phyloP scores from a whole-genome alignment of 2,797 vertebrate genomes.

The Chiloscyllium punctatum region DNA sequence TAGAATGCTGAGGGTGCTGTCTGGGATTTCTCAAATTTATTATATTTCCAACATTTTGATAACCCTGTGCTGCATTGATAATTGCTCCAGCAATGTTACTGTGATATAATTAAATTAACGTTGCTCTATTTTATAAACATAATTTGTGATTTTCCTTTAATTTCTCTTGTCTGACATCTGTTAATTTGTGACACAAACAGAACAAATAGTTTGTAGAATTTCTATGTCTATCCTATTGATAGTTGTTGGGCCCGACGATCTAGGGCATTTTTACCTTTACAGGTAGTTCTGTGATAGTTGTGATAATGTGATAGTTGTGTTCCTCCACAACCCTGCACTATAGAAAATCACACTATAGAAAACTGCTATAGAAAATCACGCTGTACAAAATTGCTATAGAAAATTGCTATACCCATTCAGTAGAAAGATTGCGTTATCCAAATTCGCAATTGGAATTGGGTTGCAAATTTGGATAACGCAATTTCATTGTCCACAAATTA shows the following conservation, averaged over 20 bases:
- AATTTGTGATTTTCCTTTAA: not conserved
- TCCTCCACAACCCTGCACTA: no score
- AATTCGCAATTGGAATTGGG: no score
- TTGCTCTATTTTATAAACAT: no score
- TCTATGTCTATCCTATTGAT: not conserved
- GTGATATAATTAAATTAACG: not conserved
- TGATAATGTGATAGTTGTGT: no score
- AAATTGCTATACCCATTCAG: no score
- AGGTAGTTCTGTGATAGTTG: no score
- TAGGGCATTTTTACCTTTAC: not conserved
- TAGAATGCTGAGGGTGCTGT: not conserved
- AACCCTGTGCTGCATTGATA: not conserved
- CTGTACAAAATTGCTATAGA: no score
- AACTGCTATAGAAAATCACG: no score
- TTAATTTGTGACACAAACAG: not conserved
- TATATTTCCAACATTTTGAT: not conserved
- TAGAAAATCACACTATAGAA: no score
- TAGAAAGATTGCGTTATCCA: no score
- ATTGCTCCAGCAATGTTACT: not conserved
- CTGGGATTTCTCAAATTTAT: not conserved
- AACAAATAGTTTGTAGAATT: not conserved
- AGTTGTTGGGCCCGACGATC: not conserved
- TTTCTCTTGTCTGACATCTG: not conserved
- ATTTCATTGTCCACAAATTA: no score
- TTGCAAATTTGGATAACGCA: no score